Percentiles rank a stretch among this genome's conserved stretches.
These are phyloP conservation scores for Aromia moschata DNA, from an alignment of 2,888 invertebrate species.

Conservation along the genomic window DNA sequence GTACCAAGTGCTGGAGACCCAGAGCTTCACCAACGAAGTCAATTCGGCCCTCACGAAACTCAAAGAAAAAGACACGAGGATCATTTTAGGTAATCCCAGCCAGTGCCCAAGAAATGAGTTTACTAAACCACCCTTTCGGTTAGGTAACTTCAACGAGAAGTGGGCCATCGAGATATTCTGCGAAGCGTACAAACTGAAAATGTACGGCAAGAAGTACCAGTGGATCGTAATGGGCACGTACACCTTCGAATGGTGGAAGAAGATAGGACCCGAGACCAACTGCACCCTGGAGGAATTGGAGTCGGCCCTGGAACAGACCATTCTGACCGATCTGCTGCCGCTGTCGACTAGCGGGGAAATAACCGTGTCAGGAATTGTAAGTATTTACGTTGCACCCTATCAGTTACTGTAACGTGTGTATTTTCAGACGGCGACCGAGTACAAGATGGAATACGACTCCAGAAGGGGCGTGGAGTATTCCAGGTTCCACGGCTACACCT, in stretches of 20 bases:
- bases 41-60: conserved; percentile 80
- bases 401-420: not conserved
- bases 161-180: conserved; percentile 92
- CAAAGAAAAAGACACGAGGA: conserved; percentile 90
- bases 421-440: conserved; percentile 86
- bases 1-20: conserved; percentile 86
- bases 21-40: conserved; percentile 92
- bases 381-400: conserved; percentile 53
- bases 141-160: conserved; percentile 92
- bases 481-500: conserved; percentile 96
- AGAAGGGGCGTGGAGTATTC: conserved; percentile 86
- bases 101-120: too few species aligned
- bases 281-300: conserved; percentile 80
- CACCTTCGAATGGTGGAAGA: conserved; percentile 78
- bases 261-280: conserved; percentile 67
- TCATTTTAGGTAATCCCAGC: conserved; percentile 80
- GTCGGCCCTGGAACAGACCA: conserved; percentile 85
- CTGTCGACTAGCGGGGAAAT: conserved; percentile 86
- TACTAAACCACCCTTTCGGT: too few species aligned
- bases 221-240: conserved; percentile 95
- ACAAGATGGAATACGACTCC: conserved; percentile 84
- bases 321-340: conserved; percentile 87
- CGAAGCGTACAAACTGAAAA: conserved; percentile 84
- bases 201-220: conserved; percentile 93
- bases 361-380: conserved; percentile 90